Percentiles rank a stretch among this genome's conserved stretches.
Evolutionary conservation across 1,140 invertebrate genomes (phyloP).

Genomic region (Prorops nasuta): DNA sequence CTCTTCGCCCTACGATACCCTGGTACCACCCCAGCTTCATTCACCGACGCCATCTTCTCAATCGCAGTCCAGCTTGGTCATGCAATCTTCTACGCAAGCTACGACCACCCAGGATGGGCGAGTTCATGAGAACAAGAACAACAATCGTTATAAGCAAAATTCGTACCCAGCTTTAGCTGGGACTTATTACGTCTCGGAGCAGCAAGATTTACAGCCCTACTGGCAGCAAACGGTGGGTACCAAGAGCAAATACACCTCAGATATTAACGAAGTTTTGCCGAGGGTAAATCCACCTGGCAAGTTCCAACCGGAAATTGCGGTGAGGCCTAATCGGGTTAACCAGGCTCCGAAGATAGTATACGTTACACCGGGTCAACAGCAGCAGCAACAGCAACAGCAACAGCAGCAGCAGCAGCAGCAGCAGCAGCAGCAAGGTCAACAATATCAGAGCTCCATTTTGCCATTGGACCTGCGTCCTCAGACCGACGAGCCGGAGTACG

Average conservation of each 20-base stretch:
- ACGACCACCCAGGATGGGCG: slow-evolving; percentile 15
- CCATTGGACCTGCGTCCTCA: slow-evolving; percentile 39
- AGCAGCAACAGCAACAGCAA: slow-evolving; percentile 24
- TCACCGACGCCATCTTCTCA: slow-evolving; percentile 16
- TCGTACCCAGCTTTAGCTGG: slow-evolving; percentile 6
- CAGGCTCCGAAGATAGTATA: neutral
- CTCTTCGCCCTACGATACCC: slow-evolving; percentile 35
- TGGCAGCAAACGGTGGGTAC: slow-evolving; percentile 29
- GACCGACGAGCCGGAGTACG: slow-evolving; percentile 36
- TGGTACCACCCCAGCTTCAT: slow-evolving; percentile 33
- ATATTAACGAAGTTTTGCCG: slow-evolving; percentile 50
- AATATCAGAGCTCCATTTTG: slow-evolving; percentile 35
- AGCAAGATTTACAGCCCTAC: slow-evolving; percentile 27
- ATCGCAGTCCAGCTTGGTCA: neutral
- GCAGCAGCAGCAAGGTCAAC: slow-evolving; percentile 11
- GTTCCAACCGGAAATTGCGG: slow-evolving; percentile 30
- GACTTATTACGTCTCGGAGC: slow-evolving; percentile 43
- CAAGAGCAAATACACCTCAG: slow-evolving; percentile 34
- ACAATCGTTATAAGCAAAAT: neutral
- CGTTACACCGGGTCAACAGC: slow-evolving; percentile 8
- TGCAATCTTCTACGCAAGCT: neutral
- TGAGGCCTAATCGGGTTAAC: slow-evolving; percentile 4
- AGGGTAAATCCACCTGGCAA: slow-evolving; percentile 38
- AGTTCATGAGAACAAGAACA: neutral
- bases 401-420: no score